These are phyloP conservation scores for Coreoperca whiteheadi DNA, from an alignment of 2,113 vertebrate species.

Conservation along the genomic window DNA sequence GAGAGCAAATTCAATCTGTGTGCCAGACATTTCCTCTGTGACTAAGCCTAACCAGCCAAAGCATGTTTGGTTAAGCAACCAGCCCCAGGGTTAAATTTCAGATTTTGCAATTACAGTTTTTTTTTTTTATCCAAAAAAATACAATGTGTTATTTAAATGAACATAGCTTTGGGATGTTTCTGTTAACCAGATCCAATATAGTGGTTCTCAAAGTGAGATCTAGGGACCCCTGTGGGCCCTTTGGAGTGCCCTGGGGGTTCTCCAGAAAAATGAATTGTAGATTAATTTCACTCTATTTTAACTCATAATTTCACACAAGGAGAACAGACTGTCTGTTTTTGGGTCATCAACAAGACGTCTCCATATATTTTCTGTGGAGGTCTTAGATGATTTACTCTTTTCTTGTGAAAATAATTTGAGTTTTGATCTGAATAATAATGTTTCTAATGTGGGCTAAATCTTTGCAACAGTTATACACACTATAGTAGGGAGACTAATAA, in stretches of 20 bases:
- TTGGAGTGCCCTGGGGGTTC: constrained; percentile 50
- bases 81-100: constrained; percentile 86
- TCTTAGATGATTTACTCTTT: background rate
- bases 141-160: constrained; percentile 88
- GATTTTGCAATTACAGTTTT: constrained; percentile 87
- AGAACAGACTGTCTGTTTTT: constrained; percentile 58
- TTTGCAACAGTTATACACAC: background rate
- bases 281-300: constrained; percentile 70
- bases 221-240: constrained; percentile 53
- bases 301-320: constrained; percentile 47
- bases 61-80: constrained; percentile 86
- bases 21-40: constrained; percentile 85
- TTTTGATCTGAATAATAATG: background rate
- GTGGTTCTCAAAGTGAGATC: constrained; percentile 68
- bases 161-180: constrained; percentile 86
- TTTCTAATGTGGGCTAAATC: background rate
- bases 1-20: constrained; percentile 85
- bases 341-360: constrained; percentile 68
- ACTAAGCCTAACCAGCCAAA: constrained; percentile 84
- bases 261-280: constrained; percentile 66
- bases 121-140: constrained; percentile 79
- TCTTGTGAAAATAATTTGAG: background rate
- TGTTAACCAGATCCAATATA: constrained; percentile 71
- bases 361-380: constrained; percentile 37
- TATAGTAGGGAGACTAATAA: background rate